These are phyloP conservation scores for Lithophane socia DNA, from an alignment of 2,888 invertebrate genomes.

Conservation along the genomic window DNA sequence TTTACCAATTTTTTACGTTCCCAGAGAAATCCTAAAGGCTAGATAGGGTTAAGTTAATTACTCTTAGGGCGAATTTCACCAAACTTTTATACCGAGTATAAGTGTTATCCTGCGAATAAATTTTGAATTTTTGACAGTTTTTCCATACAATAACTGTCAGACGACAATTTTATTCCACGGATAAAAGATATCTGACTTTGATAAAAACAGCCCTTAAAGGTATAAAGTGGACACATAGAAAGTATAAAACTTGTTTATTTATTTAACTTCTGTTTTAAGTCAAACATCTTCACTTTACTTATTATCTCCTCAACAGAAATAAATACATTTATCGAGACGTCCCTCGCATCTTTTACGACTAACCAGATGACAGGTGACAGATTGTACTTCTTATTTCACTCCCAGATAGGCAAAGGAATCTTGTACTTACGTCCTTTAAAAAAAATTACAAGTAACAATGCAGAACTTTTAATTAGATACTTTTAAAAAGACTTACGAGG, in stretches of 20 bases:
- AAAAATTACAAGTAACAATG: conserved; percentile 45
- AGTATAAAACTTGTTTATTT: background rate
- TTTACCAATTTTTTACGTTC: background rate
- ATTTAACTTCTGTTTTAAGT: background rate
- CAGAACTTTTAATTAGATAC: conserved; percentile 46
- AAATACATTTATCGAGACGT: conserved; percentile 51
- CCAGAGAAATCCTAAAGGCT: background rate
- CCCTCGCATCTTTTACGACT: conserved; percentile 31
- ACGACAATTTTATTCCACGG: too few species aligned
- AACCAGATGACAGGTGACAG: conserved; percentile 55
- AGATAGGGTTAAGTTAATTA: background rate
- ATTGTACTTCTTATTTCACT: conserved; percentile 45
- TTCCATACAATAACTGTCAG: too few species aligned
- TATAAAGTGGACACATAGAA: background rate
- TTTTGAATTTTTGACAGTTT: too few species aligned
- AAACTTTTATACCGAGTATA: too few species aligned
- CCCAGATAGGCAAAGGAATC: conserved; percentile 53
- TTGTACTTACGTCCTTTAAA: conserved; percentile 37
- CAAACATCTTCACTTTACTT: conserved; percentile 15
- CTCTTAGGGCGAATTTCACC: too few species aligned
- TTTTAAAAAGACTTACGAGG: background rate
- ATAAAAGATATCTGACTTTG: too few species aligned
- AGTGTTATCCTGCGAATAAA: too few species aligned
- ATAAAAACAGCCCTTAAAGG: background rate
- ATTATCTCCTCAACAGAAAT: conserved; percentile 38